Conservation (phyloP, 2,888 invertebrate genomes). For the Tenthredo distinguenda region DNA sequence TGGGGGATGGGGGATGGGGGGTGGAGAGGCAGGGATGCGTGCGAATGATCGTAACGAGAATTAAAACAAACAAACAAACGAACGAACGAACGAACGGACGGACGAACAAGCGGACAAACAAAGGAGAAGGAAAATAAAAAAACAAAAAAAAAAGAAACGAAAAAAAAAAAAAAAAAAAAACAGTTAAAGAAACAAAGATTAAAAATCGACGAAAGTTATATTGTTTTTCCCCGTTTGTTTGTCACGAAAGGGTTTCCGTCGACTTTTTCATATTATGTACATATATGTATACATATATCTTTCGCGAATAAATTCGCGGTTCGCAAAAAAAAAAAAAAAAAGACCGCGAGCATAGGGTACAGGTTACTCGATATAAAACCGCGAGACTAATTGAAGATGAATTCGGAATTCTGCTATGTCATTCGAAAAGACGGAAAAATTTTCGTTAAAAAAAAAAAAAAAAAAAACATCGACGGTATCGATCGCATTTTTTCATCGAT, state of each 20-base stretch:
- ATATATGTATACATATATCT: background rate
- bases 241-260: background rate
- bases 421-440: background rate
- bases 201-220: conserved; percentile 7
- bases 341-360: background rate
- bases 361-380: background rate
- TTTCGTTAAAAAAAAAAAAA: no score
- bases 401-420: background rate
- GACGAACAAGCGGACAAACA: background rate
- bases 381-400: background rate
- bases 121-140: background rate
- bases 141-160: background rate
- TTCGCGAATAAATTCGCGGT: background rate
- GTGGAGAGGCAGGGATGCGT: background rate
- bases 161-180: background rate
- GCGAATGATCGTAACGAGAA: conserved; percentile 36
- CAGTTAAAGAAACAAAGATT: background rate
- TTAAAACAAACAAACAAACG: background rate
- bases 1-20: background rate
- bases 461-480: no score
- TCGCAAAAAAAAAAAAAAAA: background rate
- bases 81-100: background rate
- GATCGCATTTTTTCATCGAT: no score
- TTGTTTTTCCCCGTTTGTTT: background rate
- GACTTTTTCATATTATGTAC: background rate